Evolutionary conservation across 2,113 vertebrate species (phyloP).

Genomic region (Dendropsophus ebraccatus): DNA sequence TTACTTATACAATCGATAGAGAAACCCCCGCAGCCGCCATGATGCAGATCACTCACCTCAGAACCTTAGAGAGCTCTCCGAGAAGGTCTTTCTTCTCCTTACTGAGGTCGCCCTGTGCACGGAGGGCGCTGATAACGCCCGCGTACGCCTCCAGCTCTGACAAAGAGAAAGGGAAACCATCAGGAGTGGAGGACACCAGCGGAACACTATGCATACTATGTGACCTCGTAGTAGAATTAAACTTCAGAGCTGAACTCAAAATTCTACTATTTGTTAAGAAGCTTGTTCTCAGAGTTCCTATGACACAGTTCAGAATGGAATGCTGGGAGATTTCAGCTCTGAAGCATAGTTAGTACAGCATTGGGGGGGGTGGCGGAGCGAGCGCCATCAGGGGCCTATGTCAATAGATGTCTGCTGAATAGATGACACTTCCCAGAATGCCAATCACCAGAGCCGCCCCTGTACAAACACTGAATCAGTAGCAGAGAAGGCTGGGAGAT

Average conservation of each 20-base stretch:
- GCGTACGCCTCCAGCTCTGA: conserved; percentile 98
- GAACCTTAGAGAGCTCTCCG: conserved; percentile 95
- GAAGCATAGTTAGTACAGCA: no score
- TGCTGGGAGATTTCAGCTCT: no score
- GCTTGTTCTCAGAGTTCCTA: no score
- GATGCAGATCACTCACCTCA: conserved; percentile 79
- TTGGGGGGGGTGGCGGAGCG: no score
- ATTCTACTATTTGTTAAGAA: neutral
- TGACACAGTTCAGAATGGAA: no score
- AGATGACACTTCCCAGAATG: neutral
- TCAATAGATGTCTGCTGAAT: neutral
- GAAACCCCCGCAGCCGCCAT: no score
- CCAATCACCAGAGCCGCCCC: neutral
- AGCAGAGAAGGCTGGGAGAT: neutral
- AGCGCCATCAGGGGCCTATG: no score
- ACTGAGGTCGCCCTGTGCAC: conserved; percentile 95
- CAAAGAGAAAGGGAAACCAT: neutral
- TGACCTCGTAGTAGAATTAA: no score
- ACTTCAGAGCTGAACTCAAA: neutral
- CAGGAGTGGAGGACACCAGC: no score
- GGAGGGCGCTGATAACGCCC: conserved; percentile 95
- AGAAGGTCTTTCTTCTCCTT: conserved; percentile 98
- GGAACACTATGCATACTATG: no score
- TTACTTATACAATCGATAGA: no score
- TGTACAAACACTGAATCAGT: no score